These are phyloP conservation scores for Petrocephalus sullivani DNA, from an alignment of 2,797 vertebrate genomes.

Conservation along the genomic window DNA sequence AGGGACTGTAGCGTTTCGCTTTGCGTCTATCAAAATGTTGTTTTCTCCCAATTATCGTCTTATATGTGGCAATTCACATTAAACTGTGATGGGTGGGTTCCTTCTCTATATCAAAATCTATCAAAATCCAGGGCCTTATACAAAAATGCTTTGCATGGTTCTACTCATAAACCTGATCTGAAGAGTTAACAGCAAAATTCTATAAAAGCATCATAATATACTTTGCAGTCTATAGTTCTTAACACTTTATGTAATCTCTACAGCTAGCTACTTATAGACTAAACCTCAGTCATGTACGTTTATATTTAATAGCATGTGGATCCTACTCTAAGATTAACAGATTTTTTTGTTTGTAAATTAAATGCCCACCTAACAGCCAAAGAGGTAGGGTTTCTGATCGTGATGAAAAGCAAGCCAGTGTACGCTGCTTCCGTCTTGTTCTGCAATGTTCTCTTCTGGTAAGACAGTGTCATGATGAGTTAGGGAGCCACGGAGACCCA, in stretches of 20 bases:
- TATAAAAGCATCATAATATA: neutral
- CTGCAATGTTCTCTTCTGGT: neutral
- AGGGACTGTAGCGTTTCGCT: neutral
- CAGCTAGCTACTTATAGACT: neutral
- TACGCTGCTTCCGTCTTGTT: neutral
- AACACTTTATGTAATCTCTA: neutral
- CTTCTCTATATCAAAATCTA: neutral
- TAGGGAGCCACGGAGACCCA: neutral
- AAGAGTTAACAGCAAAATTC: neutral
- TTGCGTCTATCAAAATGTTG: neutral
- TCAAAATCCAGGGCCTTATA: neutral
- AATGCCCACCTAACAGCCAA: neutral
- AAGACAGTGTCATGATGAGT: neutral
- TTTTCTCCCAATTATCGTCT: neutral
- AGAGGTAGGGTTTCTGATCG: neutral
- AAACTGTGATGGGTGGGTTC: neutral
- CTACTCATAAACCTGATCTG: neutral
- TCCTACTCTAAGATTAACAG: neutral
- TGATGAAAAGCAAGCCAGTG: neutral
- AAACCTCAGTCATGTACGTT: neutral
- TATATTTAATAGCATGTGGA: neutral
- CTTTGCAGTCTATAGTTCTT: neutral
- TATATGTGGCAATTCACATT: neutral
- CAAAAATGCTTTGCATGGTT: neutral
- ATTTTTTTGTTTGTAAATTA: neutral